phyloP scores from a whole-genome alignment of 2,113 vertebrate species.

The Callipepla californica region DNA sequence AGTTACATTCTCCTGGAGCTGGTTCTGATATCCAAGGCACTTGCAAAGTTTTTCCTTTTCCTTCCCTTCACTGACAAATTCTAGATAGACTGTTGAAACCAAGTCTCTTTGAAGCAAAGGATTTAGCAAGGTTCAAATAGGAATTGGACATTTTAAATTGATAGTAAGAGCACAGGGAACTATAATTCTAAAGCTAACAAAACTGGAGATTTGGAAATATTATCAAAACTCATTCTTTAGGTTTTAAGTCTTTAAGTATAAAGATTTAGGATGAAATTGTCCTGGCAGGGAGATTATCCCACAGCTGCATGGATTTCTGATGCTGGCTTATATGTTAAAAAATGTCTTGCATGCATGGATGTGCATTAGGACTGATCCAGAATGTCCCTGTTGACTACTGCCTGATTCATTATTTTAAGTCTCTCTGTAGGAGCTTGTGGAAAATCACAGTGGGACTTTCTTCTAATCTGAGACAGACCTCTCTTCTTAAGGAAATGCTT shows the following conservation, averaged over 20 bases:
- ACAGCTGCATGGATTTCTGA: constrained; percentile 56
- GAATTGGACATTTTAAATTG: constrained; percentile 13
- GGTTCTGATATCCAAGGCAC: constrained; percentile 3
- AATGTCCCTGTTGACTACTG: constrained; percentile 18
- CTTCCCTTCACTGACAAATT: constrained; percentile 2
- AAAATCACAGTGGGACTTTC: constrained; percentile 20
- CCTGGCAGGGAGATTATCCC: constrained; percentile 58
- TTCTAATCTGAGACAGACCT: constrained; percentile 33
- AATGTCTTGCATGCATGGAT: neutral
- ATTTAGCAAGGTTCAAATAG: constrained; percentile 20
- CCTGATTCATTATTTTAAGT: neutral
- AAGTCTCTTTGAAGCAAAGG: constrained; percentile 26
- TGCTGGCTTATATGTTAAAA: constrained; percentile 41
- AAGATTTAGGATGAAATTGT: constrained; percentile 58
- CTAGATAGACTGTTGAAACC: neutral
- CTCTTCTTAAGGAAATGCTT: constrained; percentile 41
- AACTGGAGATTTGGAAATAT: constrained; percentile 45
- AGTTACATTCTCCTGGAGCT: constrained; percentile 13
- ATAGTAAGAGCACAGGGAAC: neutral
- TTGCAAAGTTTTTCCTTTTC: neutral
- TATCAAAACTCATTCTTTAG: constrained; percentile 48
- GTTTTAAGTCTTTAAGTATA: constrained; percentile 39
- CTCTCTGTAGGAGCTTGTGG: neutral
- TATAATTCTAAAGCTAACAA: constrained; percentile 38
- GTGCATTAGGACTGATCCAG: constrained; percentile 1